Conservation (phyloP, 2,113 vertebrate species). For the Dolichotis patagonum region DNA sequence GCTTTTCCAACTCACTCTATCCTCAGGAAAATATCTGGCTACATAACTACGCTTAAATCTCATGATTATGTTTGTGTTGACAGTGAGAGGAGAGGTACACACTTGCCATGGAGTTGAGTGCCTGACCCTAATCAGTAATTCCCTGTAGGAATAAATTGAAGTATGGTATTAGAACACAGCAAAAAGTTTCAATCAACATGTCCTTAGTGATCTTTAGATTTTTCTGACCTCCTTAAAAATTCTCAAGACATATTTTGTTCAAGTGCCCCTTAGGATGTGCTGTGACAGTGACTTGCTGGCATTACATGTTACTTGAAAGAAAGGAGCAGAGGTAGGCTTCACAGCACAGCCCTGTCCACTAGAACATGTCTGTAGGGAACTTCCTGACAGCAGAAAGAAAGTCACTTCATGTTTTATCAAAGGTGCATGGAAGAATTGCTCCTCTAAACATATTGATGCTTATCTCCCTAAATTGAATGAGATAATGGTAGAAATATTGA, state of each 20-base stretch:
- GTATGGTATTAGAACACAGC: neutral
- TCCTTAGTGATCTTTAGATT: neutral
- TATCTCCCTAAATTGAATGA: neutral
- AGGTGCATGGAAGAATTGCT: neutral
- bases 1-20: neutral
- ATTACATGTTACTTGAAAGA: neutral
- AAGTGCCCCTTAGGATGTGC: constrained; percentile 19
- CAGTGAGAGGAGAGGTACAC: neutral
- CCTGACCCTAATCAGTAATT: neutral
- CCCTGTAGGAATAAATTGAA: neutral
- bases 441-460: neutral
- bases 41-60: neutral
- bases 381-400: constrained; percentile 11
- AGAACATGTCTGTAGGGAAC: neutral
- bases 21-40: neutral
- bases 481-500: neutral
- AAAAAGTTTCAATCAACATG: neutral
- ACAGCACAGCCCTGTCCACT: neutral
- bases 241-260: constrained; percentile 24
- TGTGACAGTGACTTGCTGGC: neutral
- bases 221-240: constrained; percentile 30
- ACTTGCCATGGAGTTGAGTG: neutral
- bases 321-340: neutral
- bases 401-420: neutral
- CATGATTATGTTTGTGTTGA: neutral